phyloP scores from a whole-genome alignment of 1,140 invertebrate genomes.

The Thaumetopoea pityocampa region DNA sequence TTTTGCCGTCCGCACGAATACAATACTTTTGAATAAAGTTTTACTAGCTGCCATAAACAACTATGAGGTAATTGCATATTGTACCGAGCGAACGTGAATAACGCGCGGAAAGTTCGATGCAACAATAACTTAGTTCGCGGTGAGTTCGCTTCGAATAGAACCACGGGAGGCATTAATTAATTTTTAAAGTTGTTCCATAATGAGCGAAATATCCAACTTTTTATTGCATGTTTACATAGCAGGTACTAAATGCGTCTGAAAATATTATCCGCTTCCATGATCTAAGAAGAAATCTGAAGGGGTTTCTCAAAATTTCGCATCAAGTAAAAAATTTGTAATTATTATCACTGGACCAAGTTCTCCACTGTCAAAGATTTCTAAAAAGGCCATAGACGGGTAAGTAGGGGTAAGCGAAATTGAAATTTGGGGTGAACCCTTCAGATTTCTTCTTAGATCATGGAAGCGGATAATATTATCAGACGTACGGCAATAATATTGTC shows the following conservation, averaged over 20 bases:
- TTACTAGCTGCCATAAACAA: constrained; percentile 2
- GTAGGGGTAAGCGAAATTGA: too few species aligned
- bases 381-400: too few species aligned
- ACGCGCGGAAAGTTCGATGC: constrained; percentile 23
- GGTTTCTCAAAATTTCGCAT: too few species aligned
- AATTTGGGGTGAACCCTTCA: neutral
- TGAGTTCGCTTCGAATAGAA: constrained; percentile 28
- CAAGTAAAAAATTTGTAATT: too few species aligned
- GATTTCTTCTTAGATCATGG: neutral
- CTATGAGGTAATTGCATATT: constrained; percentile 8
- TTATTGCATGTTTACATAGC: neutral
- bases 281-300: neutral
- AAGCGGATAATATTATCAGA: too few species aligned
- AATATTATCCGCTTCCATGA: too few species aligned
- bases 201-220: neutral
- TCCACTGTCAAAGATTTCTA: too few species aligned
- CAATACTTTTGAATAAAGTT: too few species aligned
- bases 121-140: constrained; percentile 22
- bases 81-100: constrained; percentile 4
- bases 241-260: neutral
- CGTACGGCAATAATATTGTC: too few species aligned
- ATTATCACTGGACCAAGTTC: too few species aligned
- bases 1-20: too few species aligned
- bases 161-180: constrained; percentile 31
- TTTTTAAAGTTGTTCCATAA: constrained; percentile 12